A percentile compares a stretch with the other conserved stretches of the same genome.
These are phyloP conservation scores for Aldrovandia affinis DNA, from an alignment of 2,797 vertebrate species.

Conservation along the genomic window DNA sequence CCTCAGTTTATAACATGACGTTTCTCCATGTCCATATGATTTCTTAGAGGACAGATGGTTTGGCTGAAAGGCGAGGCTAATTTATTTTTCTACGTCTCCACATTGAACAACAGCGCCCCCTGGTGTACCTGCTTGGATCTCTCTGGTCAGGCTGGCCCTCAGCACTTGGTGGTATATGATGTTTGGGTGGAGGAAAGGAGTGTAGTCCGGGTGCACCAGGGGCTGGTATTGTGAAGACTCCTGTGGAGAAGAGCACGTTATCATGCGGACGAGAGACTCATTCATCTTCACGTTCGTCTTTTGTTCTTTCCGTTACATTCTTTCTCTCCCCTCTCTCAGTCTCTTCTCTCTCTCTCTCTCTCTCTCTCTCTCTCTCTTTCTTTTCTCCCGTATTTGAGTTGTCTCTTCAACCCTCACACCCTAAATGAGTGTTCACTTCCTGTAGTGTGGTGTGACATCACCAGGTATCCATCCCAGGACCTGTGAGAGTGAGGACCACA, in stretches of 20 bases:
- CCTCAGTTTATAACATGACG: neutral
- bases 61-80: neutral
- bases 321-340: neutral
- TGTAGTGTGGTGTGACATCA: too few species aligned
- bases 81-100: neutral
- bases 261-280: neutral
- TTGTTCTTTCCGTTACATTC: neutral
- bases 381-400: too few species aligned
- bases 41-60: neutral
- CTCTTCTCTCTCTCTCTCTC: too few species aligned
- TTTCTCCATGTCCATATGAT: neutral
- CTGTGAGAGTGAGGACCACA: too few species aligned
- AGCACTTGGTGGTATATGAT: constrained; percentile 5
- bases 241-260: neutral
- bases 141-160: constrained; percentile 16
- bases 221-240: neutral
- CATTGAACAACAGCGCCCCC: neutral
- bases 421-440: too few species aligned
- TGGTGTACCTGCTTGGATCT: constrained; percentile 5
- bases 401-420: too few species aligned
- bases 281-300: neutral
- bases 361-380: too few species aligned
- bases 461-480: too few species aligned
- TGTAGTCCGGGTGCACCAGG: neutral
- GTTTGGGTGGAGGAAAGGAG: constrained; percentile 4